phyloP scores from a whole-genome alignment of 2,113 vertebrate species.

The Archilochus colubris region DNA sequence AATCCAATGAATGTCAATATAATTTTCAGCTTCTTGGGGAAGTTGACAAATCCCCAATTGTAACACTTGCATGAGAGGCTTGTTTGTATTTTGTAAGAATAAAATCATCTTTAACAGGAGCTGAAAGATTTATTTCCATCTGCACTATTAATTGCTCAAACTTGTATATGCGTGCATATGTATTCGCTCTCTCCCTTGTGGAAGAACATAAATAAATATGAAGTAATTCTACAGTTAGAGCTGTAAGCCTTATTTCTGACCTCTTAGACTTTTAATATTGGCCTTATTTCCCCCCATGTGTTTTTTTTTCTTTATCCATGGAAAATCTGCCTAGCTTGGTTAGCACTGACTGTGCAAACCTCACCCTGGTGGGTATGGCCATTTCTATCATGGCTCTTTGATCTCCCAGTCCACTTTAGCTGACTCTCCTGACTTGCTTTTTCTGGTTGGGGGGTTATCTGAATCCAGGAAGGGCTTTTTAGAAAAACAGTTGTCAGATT shows the following conservation, averaged over 20 bases:
- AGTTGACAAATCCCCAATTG: not conserved
- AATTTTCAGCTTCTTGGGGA: not conserved
- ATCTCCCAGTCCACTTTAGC: not conserved
- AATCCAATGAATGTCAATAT: not conserved
- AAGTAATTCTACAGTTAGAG: not conserved
- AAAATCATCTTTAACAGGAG: not conserved
- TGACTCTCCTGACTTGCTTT: not conserved
- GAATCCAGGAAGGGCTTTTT: not conserved
- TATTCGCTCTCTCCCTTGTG: not conserved
- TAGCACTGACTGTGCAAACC: not conserved
- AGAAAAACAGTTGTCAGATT: not conserved
- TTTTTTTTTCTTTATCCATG: not conserved
- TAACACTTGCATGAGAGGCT: not conserved
- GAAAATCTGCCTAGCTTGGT: not conserved
- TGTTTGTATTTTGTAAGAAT: not conserved
- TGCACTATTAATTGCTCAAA: not conserved
- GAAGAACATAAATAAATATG: not conserved
- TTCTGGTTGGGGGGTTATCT: not conserved
- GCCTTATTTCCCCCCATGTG: accelerated
- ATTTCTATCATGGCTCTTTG: accelerated
- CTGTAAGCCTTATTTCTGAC: not conserved
- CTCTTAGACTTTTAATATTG: not conserved
- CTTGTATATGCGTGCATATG: not conserved
- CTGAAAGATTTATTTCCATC: not conserved
- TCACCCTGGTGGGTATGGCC: not conserved